Evolutionary conservation across 2,797 vertebrate genomes (phyloP), one percentile per base, ranked within the genome.

Genomic region (Pampus argenteus): DNA sequence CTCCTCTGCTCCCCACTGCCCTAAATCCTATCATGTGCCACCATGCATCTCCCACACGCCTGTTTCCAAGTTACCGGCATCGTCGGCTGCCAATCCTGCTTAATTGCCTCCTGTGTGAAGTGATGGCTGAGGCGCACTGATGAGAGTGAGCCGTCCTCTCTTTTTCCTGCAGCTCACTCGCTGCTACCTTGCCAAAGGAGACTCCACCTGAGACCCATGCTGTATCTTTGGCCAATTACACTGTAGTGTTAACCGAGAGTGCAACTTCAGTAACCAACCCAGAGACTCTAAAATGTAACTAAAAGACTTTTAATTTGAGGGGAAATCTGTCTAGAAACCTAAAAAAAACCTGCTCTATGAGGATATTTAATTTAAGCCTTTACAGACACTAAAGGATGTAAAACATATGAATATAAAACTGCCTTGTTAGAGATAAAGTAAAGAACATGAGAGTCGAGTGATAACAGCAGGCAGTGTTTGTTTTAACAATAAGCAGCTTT

Each of bases 51-150:
- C 90, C 88, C 87, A 91, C 86, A 85, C 66, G 88, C 81, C 90
- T 88, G 92, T 94, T 93, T 92, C 94, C 81, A 94, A 94, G 93
- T 92, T 94, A 94, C 91, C 88, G 58, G 81, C 71, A 69, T 81
- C 60, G 23, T 76, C 71, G 64, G 71, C 85, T 92, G 92, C 83
- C 92, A 91, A 82, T 91, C 89, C 71, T 1, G 52, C 73, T 86
- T 93, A 92, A 91, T 90, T 92, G 88, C 84, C 88, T 88, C 77
- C 87, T 78, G 80, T 85, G 88, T 76, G 75, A 83, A 90, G 89
- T 89, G 88, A 89, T 62, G 61, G 82, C 85, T 79, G 71, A 74
- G 74, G 71, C 80, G 85, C 47, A 38, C 29, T n/a, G 49, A 71
- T 42, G 74, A 79, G 64, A 78, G 69, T 42, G 22, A 76, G 82